Conservation (phyloP, 2,888 invertebrate species). For the Caradrina clavipalpis region DNA sequence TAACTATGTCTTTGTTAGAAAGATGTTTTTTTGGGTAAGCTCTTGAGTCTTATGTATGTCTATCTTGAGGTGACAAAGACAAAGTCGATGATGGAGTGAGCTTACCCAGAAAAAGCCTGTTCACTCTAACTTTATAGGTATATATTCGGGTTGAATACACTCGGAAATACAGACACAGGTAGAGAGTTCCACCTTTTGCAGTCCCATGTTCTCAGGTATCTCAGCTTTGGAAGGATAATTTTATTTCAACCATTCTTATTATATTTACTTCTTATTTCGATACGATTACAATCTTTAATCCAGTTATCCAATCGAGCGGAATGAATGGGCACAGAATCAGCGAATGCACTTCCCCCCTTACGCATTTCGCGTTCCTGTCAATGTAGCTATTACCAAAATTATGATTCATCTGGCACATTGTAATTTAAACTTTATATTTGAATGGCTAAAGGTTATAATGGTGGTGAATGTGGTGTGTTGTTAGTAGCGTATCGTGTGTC, state of each 20-base stretch:
- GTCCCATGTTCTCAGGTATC: no score
- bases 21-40: no score
- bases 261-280: background rate
- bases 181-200: no score
- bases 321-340: conserved; percentile 42
- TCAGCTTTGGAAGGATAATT: no score
- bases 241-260: background rate
- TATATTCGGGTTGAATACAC: no score
- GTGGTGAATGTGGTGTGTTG: conserved; percentile 18
- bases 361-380: conserved; percentile 46
- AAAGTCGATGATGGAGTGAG: no score
- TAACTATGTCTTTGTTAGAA: no score
- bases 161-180: no score
- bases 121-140: no score
- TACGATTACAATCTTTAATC: conserved; percentile 23
- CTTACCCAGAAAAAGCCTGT: no score
- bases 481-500: conserved; percentile 59
- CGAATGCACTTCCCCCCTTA: conserved; percentile 52
- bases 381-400: conserved; percentile 26
- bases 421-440: conserved; percentile 44
- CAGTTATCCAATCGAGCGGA: conserved; percentile 38
- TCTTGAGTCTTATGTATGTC: no score
- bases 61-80: no score
- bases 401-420: conserved; percentile 1
- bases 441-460: conserved; percentile 6